Base-by-base conservation (phyloP, 2,797 vertebrate species). In the Chaunax sp. region DNA sequence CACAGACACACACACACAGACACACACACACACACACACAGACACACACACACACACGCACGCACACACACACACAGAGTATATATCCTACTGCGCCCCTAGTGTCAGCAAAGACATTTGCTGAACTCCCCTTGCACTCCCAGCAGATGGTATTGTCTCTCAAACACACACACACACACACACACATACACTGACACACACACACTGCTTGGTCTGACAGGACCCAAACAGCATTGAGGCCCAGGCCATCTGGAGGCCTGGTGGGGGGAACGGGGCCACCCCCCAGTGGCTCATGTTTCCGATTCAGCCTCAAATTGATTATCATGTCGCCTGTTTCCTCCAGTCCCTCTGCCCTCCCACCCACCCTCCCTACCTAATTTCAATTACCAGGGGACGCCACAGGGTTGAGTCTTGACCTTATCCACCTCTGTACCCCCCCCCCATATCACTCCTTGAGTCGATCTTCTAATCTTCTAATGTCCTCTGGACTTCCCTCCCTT, bases 251-350 rank as follows among this genome's bases (percentile, higher is more conserved):
- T 92, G 91, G 89, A 89, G 76, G 84, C 87, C 89, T 92, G 89
- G 82, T 80, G 43, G 78, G 86, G 78, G 84, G 73, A 82, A 69
- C 61, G 14, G 60, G 25, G 33, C 77, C n/a, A n/a, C 79, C 85
- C 73, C 72, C 65, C 62, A 60, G 77, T 64, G 72, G 84, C 75
- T 90, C 83, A 78, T 89, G 83, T 93, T 92, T 92, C 90, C 83
- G 77, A 92, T 92, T 80, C 78, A 84, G 80, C 58, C 73, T 85
- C 89, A 87, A 92, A 94, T 92, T 91, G 90, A 94, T 93, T 91
- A 93, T 87, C 82, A 72, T 80, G 83, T 91, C 77, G 88, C 88
- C 85, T 90, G 89, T 77, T 92, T 92, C 89, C 89, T 91, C 81
- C 87, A 65, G 71, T 51, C 52, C 75, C 69, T 11, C 70, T 59